A percentile compares a stretch with the other conserved stretches of the same genome.
phyloP scores from a whole-genome alignment of 1,140 invertebrate species.

The Oreohelix idahoensis region DNA sequence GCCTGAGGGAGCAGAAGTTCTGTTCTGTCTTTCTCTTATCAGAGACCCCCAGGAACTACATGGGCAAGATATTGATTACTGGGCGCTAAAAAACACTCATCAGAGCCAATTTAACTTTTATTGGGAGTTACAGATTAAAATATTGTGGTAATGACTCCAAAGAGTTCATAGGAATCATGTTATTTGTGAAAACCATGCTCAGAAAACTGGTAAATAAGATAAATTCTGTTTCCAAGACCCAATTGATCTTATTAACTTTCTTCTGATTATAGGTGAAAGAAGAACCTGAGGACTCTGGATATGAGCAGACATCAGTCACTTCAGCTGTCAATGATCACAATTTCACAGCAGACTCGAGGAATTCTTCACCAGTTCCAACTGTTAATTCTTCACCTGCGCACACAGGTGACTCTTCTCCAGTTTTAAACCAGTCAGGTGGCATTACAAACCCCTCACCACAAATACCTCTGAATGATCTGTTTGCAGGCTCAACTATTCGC shows the following conservation, averaged over 20 bases:
- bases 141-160: no score
- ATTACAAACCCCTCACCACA: neutral
- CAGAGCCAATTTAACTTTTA: no score
- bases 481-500: constrained; percentile 23
- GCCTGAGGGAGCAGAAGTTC: no score
- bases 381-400: neutral
- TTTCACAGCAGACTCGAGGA: constrained; percentile 8
- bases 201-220: no score
- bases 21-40: no score
- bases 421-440: neutral
- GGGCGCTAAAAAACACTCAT: no score
- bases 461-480: constrained; percentile 28
- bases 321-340: neutral
- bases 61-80: no score
- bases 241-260: neutral
- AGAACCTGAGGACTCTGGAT: constrained; percentile 16
- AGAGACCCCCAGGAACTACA: no score
- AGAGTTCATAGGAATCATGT: no score
- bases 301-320: constrained; percentile 21
- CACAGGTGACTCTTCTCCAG: neutral
- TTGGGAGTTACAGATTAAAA: no score
- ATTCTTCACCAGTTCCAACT: constrained; percentile 31
- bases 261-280: constrained; percentile 29
- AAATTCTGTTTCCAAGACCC: no score
- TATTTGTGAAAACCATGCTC: no score